phyloP scores from a whole-genome alignment of 2,797 vertebrate genomes.

The Catamblyrhynchus diadema region DNA sequence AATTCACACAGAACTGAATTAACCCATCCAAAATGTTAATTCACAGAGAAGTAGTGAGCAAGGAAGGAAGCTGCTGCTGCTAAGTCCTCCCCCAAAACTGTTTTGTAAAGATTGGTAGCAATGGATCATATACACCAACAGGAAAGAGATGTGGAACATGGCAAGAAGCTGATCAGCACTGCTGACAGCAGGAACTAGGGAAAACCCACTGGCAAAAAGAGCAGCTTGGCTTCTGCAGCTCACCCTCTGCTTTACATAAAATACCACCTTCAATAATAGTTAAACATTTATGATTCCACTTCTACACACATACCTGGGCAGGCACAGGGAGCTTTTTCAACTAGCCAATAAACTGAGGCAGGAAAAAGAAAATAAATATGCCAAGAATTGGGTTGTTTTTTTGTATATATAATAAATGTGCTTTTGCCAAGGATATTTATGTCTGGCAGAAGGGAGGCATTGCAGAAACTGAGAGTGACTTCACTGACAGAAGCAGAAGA shows the following conservation, averaged over 20 bases:
- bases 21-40: neutral
- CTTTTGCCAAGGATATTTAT: conserved; percentile 18
- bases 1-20: neutral
- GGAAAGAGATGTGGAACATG: neutral
- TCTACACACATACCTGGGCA: neutral
- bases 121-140: neutral
- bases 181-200: neutral
- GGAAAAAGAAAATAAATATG: neutral
- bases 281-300: neutral
- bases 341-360: neutral
- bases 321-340: neutral
- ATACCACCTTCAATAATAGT: neutral
- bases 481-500: neutral
- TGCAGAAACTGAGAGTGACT: conserved; percentile 34
- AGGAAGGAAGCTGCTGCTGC: neutral
- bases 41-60: neutral
- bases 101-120: neutral
- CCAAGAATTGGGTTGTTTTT: neutral
- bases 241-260: neutral
- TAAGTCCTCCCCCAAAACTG: neutral
- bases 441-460: neutral
- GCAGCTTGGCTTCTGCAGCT: neutral
- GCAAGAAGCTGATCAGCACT: neutral
- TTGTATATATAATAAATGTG: neutral
- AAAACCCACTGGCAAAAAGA: neutral